Evolutionary conservation across 2,113 vertebrate species (phyloP), one percentile per base, ranked within the genome.

Genomic region (Danionella cerebrum): DNA sequence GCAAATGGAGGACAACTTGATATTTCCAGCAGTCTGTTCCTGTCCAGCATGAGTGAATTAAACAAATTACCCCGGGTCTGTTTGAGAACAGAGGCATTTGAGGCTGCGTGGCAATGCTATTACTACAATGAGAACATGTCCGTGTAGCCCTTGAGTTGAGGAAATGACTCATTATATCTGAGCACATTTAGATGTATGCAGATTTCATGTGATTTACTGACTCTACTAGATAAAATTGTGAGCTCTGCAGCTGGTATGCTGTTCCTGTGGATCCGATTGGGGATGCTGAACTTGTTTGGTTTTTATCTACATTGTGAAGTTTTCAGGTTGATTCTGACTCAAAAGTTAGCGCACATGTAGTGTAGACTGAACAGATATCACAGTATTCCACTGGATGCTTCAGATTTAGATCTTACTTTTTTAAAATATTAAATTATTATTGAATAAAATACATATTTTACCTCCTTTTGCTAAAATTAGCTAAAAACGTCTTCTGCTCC

Each of bases 111-210:
- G 55, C 59, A 68, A 76, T 36, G 66, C 78, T 78, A 82, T 86
- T 84, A 77, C 67, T 69, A 63, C 79, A 76, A 82, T 80, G 81
- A 84, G 74, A 79, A 77, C 71, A 83, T 71, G 80, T 83, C 76
- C 75, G 77, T 74, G 36, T 53, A 73, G 79, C 76, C 79, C 79
- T n/a, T 55, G 73, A 74, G 83, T 86, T 89, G 85, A 85, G 85
- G 84, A 80, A 88, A 87, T 87, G 86, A 83, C 78, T 65, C 81
- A 83, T 84, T 75, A 72, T 79, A 83, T 70, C 70, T 71, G 51
- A 33, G 73, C 70, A 64, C 75, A 72, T 68, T 82, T 71, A 84
- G 79, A 64, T 25, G 33, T 12, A 29, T 57, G 82, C 86, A 84
- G 82, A 85, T 82, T 82, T 33, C 69, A 76, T 47, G 51, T 65